Evolutionary conservation across 2,113 vertebrate genomes (phyloP).

Genomic region (Alces alces): DNA sequence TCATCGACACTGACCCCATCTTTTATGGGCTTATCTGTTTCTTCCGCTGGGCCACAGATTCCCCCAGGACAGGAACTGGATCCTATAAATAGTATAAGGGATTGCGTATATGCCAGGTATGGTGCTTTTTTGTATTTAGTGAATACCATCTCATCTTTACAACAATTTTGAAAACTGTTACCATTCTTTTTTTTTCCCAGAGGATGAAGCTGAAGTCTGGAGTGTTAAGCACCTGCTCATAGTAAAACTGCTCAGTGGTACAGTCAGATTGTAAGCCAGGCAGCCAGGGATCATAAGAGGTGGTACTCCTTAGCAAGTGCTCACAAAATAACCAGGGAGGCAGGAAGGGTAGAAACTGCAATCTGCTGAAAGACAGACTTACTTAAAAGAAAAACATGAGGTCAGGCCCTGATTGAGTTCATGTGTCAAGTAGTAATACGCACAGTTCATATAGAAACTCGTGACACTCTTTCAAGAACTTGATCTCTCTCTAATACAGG

Average conservation of each 20-base stretch:
- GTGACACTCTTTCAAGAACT: neutral
- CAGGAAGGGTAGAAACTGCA: neutral
- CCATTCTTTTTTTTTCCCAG: neutral
- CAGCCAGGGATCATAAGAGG: too few relatives aligned
- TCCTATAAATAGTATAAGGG: neutral
- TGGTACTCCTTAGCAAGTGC: neutral
- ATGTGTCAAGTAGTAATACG: fast-evolving
- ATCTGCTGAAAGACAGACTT: neutral
- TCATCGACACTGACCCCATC: fast-evolving
- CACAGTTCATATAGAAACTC: neutral
- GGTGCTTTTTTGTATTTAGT: neutral
- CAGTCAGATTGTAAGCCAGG: neutral
- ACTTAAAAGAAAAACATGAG: neutral
- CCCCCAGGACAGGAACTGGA: neutral
- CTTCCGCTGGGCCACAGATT: neutral
- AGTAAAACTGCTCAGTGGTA: neutral
- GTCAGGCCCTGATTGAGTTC: neutral
- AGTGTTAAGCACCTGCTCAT: neutral
- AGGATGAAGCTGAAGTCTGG: neutral
- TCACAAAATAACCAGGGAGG: neutral
- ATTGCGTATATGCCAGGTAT: neutral
- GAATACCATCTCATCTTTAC: neutral
- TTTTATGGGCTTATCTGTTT: neutral
- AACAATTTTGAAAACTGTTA: neutral
- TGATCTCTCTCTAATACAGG: neutral